Conservation (phyloP, 2,797 vertebrate genomes). For the Silurus lanzhouensis region DNA sequence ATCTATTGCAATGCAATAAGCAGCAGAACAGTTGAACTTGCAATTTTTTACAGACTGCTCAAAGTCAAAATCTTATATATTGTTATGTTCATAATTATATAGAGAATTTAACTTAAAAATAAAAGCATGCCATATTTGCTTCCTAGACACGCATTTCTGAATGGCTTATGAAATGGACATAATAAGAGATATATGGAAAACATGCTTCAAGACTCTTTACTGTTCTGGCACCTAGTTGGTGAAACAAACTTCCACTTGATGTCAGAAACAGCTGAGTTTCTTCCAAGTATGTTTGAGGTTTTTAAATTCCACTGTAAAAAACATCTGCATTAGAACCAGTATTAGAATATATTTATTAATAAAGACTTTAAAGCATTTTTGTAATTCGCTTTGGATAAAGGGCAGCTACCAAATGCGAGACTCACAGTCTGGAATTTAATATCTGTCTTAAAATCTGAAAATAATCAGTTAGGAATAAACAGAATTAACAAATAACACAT, state of each 20-base stretch:
- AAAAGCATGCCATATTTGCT: neutral
- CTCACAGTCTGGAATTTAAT: neutral
- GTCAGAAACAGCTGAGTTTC: no score
- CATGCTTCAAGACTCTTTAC: no score
- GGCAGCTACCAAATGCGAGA: neutral
- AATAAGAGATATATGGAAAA: neutral
- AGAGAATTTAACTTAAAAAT: neutral
- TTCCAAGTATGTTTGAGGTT: no score
- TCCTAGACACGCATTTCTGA: no score
- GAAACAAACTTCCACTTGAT: no score
- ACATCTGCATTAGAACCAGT: no score
- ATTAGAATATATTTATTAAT: no score
- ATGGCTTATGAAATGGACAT: neutral
- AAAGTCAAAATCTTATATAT: neutral
- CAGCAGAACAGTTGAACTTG: neutral
- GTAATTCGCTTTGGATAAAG: neutral
- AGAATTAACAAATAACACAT: neutral
- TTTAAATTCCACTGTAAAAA: no score
- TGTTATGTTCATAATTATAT: neutral
- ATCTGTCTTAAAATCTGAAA: neutral
- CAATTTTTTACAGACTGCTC: neutral
- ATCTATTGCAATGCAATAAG: neutral
- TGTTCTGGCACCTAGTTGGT: no score
- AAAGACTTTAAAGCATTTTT: no score
- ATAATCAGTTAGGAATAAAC: neutral